Percentiles rank a stretch among this genome's conserved stretches.
Conservation (phyloP, 2,888 invertebrate species). For the Dicyrtoma fusca region DNA sequence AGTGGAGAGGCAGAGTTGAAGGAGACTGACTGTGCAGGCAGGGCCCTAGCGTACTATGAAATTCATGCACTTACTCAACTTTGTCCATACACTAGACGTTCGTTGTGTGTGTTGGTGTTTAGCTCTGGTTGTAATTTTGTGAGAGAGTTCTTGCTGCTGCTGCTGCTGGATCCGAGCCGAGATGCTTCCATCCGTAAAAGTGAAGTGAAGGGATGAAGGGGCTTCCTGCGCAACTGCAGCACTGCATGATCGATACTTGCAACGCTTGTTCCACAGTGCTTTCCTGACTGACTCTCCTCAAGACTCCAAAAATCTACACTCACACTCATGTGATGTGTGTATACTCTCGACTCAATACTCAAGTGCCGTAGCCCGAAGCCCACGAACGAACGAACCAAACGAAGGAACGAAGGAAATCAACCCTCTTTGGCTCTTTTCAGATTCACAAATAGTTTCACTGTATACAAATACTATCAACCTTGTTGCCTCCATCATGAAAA, state of each 20-base stretch:
- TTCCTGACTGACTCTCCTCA: neutral
- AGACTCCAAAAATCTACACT: no score
- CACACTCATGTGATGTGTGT: no score
- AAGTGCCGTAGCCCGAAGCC: no score
- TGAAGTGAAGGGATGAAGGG: slow-evolving; percentile 34
- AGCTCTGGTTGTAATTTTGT: no score
- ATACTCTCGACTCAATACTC: no score
- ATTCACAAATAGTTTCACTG: slow-evolving; percentile 23
- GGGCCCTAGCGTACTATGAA: slow-evolving; percentile 25
- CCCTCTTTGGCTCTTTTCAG: slow-evolving; percentile 23
- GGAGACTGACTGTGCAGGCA: neutral
- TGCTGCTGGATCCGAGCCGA: neutral
- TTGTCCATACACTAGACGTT: slow-evolving; percentile 18
- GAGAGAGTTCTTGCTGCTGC: no score
- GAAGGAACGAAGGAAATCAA: slow-evolving; percentile 15
- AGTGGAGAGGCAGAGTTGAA: slow-evolving; percentile 2
- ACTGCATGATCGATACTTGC: slow-evolving; percentile 53
- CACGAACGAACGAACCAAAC: no score
- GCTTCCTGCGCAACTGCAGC: slow-evolving; percentile 51
- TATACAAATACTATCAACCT: neutral
- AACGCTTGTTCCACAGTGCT: slow-evolving; percentile 44
- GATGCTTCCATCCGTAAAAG: slow-evolving; percentile 35
- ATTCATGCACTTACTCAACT: slow-evolving; percentile 45
- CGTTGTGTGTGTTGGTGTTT: slow-evolving; percentile 1
- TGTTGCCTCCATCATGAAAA: slow-evolving; percentile 33